phyloP scores from a whole-genome alignment of 2,113 vertebrate genomes.

The Rostratula benghalensis region DNA sequence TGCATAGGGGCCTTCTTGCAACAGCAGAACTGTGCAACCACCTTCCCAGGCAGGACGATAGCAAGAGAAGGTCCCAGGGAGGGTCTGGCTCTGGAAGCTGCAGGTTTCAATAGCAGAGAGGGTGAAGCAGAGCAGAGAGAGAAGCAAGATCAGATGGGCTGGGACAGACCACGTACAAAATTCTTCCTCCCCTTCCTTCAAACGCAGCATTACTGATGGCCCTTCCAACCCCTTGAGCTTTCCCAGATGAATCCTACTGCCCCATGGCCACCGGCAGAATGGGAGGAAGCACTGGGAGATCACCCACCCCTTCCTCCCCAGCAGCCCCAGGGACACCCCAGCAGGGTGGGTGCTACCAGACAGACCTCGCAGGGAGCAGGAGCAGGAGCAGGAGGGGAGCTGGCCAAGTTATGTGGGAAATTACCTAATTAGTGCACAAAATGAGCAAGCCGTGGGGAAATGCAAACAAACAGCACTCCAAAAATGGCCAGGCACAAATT shows the following conservation, averaged over 20 bases:
- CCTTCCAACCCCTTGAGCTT: background rate
- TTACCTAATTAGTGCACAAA: conserved; percentile 35
- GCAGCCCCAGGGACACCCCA: background rate
- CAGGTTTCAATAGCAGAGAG: background rate
- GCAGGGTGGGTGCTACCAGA: background rate
- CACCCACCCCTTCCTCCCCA: background rate
- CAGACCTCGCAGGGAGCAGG: fast-evolving
- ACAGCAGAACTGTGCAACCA: background rate
- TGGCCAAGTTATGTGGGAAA: background rate
- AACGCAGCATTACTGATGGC: fast-evolving
- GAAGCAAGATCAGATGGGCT: background rate
- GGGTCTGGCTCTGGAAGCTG: background rate
- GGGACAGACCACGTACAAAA: background rate
- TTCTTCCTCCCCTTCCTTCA: background rate
- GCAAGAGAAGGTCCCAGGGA: background rate
- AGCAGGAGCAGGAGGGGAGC: background rate
- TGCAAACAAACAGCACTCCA: background rate
- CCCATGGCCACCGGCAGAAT: fast-evolving
- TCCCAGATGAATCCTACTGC: background rate
- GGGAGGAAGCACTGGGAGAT: background rate
- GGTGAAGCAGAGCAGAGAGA: background rate
- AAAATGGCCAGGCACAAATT: background rate
- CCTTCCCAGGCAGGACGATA: fast-evolving
- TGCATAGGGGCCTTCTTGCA: fast-evolving
- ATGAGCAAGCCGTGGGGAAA: background rate